Conservation (phyloP, 2,797 vertebrate species). For the Pithecia hirsuta region DNA sequence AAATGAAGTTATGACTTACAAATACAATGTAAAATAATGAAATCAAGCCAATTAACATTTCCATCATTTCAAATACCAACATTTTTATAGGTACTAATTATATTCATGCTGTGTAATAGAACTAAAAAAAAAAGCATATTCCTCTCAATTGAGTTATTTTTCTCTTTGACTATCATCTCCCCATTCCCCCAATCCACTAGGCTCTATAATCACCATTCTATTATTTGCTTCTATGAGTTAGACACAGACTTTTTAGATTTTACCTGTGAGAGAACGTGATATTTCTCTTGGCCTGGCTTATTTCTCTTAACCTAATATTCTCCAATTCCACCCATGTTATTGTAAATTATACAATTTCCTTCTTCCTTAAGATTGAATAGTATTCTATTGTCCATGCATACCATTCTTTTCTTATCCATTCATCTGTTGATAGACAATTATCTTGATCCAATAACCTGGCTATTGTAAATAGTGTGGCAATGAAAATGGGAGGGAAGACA, state of each 20-base stretch:
- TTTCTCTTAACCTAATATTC: background rate
- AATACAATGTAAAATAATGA: background rate
- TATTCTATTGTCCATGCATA: background rate
- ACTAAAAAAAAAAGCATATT: background rate
- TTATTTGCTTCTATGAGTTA: background rate
- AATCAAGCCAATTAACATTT: background rate
- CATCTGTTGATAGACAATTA: background rate
- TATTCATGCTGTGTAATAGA: background rate
- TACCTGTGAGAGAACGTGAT: background rate
- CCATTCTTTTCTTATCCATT: background rate
- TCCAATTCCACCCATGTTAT: background rate
- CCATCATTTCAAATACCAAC: background rate
- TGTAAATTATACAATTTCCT: background rate
- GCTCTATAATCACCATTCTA: background rate
- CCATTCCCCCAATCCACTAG: background rate
- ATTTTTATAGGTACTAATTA: background rate
- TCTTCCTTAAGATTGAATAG: background rate
- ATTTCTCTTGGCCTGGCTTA: background rate
- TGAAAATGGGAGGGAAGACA: background rate
- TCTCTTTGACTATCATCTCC: background rate
- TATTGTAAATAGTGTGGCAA: background rate
- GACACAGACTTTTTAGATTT: background rate
- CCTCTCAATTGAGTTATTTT: background rate
- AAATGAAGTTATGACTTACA: background rate
- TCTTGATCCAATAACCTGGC: background rate